phyloP scores from a whole-genome alignment of 35 echinoderm and acorn worm genomes.

The Anneissia japonica region DNA sequence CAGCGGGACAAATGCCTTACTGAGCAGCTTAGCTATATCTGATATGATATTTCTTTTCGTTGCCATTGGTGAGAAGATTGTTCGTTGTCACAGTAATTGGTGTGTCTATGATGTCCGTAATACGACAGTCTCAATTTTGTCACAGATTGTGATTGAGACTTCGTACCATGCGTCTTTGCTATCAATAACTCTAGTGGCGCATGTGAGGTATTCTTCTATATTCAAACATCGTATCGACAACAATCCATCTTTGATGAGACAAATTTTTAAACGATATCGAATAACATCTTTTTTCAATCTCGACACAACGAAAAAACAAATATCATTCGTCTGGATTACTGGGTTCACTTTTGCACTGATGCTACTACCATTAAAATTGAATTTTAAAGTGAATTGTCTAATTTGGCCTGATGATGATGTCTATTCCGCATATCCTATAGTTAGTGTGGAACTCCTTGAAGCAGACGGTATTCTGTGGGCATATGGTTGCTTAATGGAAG shows the following conservation, averaged over 20 bases:
- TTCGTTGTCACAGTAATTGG: not conserved
- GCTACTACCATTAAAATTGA: slow-evolving; percentile 6
- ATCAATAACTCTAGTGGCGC: slow-evolving; percentile 52
- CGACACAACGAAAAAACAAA: slow-evolving; percentile 4
- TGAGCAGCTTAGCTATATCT: slow-evolving; percentile 25
- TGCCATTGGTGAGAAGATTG: slow-evolving; percentile 36
- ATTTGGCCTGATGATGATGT: slow-evolving; percentile 38
- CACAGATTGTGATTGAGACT: slow-evolving; percentile 34
- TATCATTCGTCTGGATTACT: slow-evolving; percentile 17
- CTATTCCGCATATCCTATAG: not conserved
- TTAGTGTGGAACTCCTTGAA: not conserved
- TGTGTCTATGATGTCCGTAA: slow-evolving; percentile 28
- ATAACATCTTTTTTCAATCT: not conserved
- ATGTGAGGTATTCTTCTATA: slow-evolving; percentile 38
- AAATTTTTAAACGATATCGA: not conserved
- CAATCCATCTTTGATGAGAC: slow-evolving; percentile 18
- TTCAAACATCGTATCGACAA: slow-evolving; percentile 25
- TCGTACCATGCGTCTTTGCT: slow-evolving; percentile 55
- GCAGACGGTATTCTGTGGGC: not conserved
- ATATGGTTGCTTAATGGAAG: not conserved
- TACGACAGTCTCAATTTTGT: slow-evolving; percentile 9
- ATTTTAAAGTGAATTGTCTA: slow-evolving; percentile 13
- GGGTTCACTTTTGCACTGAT: slow-evolving; percentile 9
- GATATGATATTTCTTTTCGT: slow-evolving; percentile 51
- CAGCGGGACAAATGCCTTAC: slow-evolving; percentile 33